Percentiles rank a stretch among this genome's conserved stretches.
Evolutionary conservation across 30 jellyfish, hydroid and myxozoan genomes (phyloP).

Genomic region (Aurelia coerulea): DNA sequence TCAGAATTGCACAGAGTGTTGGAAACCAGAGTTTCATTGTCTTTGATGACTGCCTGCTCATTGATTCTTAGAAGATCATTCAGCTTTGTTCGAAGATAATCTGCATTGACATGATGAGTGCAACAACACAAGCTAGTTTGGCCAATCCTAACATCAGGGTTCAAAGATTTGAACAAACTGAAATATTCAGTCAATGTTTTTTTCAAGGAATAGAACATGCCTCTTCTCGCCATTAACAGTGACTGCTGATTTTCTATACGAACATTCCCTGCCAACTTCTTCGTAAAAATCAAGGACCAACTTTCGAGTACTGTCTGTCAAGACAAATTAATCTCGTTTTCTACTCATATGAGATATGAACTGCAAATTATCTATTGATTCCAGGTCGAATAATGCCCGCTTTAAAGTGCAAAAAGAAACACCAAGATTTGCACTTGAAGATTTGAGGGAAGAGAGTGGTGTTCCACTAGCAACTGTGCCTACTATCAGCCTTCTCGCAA

Average conservation of each 20-base stretch:
- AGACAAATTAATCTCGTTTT: slow-evolving; percentile 22
- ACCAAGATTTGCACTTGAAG: neutral
- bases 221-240: too few relatives aligned
- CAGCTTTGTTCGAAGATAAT: slow-evolving; percentile 43
- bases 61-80: slow-evolving; percentile 49
- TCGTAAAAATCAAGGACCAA: slow-evolving; percentile 45
- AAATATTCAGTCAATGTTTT: too few relatives aligned
- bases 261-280: neutral
- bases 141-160: neutral
- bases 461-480: slow-evolving; percentile 42
- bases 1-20: slow-evolving; percentile 49
- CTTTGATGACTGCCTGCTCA: slow-evolving; percentile 44
- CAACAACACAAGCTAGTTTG: slow-evolving; percentile 65
- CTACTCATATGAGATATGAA: slow-evolving; percentile 35
- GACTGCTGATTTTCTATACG: too few relatives aligned
- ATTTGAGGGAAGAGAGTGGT: slow-evolving; percentile 20
- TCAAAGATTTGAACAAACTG: too few relatives aligned
- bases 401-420: too few relatives aligned
- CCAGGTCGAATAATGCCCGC: slow-evolving; percentile 38
- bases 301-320: slow-evolving; percentile 42
- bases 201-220: too few relatives aligned
- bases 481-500: slow-evolving; percentile 46
- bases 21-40: slow-evolving; percentile 59
- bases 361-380: slow-evolving; percentile 24
- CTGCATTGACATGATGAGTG: slow-evolving; percentile 62